These are phyloP conservation scores for Ictalurus furcatus DNA, from an alignment of 2,113 vertebrate genomes.

Conservation along the genomic window DNA sequence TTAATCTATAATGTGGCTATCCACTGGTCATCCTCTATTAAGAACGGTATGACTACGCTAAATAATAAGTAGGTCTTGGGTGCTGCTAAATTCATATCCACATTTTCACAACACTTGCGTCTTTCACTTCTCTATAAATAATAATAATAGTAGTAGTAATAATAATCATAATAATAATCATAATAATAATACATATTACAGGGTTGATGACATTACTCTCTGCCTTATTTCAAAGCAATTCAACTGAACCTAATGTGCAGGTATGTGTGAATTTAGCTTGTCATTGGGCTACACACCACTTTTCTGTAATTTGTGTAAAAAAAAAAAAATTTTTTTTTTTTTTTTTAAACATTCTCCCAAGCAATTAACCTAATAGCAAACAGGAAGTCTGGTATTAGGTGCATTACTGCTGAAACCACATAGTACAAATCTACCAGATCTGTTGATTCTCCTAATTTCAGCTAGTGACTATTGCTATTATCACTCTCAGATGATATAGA, in stretches of 20 bases:
- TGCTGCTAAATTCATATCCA: conserved; percentile 2
- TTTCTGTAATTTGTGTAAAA: background rate
- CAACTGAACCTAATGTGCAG: background rate
- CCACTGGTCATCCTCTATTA: background rate
- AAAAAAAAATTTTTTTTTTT: too few relatives aligned
- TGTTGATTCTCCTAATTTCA: background rate
- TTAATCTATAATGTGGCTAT: background rate
- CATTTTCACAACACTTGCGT: conserved; percentile 23
- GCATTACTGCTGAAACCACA: background rate
- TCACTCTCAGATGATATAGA: background rate
- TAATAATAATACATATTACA: background rate
- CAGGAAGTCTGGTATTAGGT: background rate
- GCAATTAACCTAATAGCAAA: conserved; percentile 4
- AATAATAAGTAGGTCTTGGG: conserved; percentile 3
- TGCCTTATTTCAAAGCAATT: background rate
- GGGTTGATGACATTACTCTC: background rate
- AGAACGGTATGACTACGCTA: background rate
- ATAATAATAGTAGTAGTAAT: background rate
- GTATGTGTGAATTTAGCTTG: background rate
- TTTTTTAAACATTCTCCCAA: background rate
- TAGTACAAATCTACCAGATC: background rate
- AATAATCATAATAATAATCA: background rate
- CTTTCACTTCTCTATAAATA: background rate
- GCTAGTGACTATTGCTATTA: background rate
- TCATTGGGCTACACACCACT: background rate